phyloP scores from a whole-genome alignment of 1,140 invertebrate species.

The Microplitis demolitor region DNA sequence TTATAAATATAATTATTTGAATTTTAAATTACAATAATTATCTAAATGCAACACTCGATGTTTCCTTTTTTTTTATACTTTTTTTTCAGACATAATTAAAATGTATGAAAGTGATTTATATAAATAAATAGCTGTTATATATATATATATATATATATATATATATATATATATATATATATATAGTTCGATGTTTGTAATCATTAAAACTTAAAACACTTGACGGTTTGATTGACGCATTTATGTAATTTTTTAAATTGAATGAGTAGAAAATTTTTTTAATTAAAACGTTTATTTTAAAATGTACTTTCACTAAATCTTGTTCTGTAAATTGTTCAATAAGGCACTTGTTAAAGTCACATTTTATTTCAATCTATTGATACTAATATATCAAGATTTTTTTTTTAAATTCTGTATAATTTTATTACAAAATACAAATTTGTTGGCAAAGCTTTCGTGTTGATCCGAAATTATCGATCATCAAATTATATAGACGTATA shows the following conservation, averaged over 20 bases:
- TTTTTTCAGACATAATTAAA: neutral
- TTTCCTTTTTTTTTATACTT: neutral
- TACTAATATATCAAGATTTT: neutral
- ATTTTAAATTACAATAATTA: constrained; percentile 8
- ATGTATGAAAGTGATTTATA: neutral
- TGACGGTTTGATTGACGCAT: neutral
- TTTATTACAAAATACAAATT: neutral
- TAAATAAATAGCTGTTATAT: neutral
- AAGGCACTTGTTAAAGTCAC: neutral
- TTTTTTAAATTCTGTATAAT: neutral
- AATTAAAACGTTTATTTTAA: neutral
- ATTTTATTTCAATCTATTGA: neutral
- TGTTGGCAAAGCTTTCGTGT: neutral
- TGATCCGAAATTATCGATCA: neutral
- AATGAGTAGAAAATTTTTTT: constrained; percentile 6
- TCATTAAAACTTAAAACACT: neutral
- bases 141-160: too few relatives aligned
- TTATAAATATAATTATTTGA: constrained; percentile 5
- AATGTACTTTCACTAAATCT: too few relatives aligned
- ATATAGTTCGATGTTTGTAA: neutral
- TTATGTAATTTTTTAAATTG: neutral
- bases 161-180: too few relatives aligned
- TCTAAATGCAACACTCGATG: constrained; percentile 35
- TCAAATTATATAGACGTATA: too few relatives aligned
- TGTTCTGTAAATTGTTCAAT: neutral